Base-by-base conservation (phyloP, 1,140 invertebrate species). In the Ptiloglossa arizonensis region DNA sequence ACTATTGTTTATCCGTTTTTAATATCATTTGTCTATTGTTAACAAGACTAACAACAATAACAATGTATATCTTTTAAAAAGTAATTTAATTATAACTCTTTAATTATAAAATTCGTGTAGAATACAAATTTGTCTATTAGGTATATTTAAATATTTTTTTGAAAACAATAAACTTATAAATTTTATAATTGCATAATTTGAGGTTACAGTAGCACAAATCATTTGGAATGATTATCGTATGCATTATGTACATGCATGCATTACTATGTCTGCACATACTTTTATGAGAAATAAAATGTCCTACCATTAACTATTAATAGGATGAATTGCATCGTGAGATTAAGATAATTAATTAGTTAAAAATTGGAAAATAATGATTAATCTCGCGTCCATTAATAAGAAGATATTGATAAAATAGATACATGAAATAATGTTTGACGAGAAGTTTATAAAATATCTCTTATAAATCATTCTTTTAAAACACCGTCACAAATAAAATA, bases 391-490 rank as follows among this genome's bases (percentile, higher is more conserved):
- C 19, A n/a, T 24, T 48, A 17, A 35, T 57, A 41, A 80, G 64
- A 62, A 13, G 3, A 38, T n/a, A 57, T 41, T 27, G 15, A 41
- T 24, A 5, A 60, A 15, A 63, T n/a, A n/a, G n/a, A n/a, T 19
- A 64, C n/a, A 35, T 79, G 22, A 48, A n/a, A 60, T 41, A 29
- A 56, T 29, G 27, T 17, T 19, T 15, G 13, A 57, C 9, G 54
- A 57, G 17, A 19, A 57, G 17, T 57, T 68, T 57, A 4, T 50
- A 54, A 11, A 57, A 72, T 57, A 15, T 27, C 22, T 27, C 62
- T 9, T 69, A 59, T 69, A 17, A 50, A 52, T 52, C 66, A 79
- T 64, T 48, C 69, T 64, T 64, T 70, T 4, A 60, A 76, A 0
- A 41, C 32, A 27, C 27, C 19, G 60, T 63, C 17, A 64, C 17